Conservation (phyloP, 2,888 invertebrate genomes). For the Cephus pulcher region DNA sequence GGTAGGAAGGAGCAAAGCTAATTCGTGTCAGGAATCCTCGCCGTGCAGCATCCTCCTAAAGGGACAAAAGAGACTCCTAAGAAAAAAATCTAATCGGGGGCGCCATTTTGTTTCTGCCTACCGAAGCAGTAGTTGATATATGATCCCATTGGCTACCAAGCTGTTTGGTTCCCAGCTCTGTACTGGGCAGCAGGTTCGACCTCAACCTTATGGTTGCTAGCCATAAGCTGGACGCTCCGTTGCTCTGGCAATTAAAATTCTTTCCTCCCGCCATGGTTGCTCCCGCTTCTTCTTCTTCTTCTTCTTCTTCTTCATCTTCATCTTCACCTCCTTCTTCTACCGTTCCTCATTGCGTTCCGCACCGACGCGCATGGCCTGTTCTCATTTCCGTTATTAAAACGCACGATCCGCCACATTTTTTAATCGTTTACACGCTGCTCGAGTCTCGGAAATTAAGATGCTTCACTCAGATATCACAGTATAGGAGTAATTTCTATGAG, state of each 20-base stretch:
- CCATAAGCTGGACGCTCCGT: constrained; percentile 50
- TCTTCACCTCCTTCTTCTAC: constrained; percentile 22
- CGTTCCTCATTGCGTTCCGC: constrained; percentile 10
- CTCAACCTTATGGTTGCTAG: constrained; percentile 53
- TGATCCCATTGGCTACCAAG: constrained; percentile 65
- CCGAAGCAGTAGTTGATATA: constrained; percentile 62
- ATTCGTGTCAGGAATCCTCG: constrained; percentile 36
- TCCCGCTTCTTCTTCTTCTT: constrained; percentile 42
- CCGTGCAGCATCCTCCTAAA: background rate
- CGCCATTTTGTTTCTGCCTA: constrained; percentile 57
- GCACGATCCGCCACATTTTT: background rate
- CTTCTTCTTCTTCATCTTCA: constrained; percentile 19
- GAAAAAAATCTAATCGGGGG: constrained; percentile 18
- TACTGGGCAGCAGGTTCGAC: constrained; percentile 48
- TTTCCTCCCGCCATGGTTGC: constrained; percentile 51
- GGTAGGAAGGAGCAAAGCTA: constrained; percentile 19
- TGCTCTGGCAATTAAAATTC: constrained; percentile 61
- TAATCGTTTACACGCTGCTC: background rate
- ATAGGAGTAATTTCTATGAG: background rate
- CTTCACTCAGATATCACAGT: background rate
- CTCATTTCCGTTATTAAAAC: background rate
- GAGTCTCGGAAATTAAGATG: background rate
- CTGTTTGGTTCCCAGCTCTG: constrained; percentile 55
- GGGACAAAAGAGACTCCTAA: constrained; percentile 10
- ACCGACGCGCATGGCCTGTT: background rate